These are phyloP conservation scores for Ceyx margarethae DNA, from an alignment of 2,113 vertebrate species.

Conservation along the genomic window DNA sequence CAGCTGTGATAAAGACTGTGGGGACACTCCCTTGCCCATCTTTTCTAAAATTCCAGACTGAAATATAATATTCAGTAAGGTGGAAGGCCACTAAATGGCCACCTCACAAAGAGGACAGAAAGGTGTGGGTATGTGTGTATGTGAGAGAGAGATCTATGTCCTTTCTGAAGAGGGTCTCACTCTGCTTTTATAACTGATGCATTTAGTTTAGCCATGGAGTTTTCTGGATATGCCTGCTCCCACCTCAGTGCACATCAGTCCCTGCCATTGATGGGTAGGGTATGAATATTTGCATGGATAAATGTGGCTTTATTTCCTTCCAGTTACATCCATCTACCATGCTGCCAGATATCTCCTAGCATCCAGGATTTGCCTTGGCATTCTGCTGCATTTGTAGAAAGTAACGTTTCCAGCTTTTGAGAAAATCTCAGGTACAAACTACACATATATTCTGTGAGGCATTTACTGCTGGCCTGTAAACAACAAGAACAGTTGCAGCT, in stretches of 20 bases:
- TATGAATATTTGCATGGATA: background rate
- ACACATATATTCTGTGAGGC: background rate
- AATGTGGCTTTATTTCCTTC: background rate
- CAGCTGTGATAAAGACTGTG: background rate
- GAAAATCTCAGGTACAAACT: background rate
- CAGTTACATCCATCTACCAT: background rate
- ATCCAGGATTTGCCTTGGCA: background rate
- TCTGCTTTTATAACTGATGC: background rate
- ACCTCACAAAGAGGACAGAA: background rate
- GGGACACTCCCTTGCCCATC: background rate
- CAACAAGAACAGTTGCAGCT: background rate
- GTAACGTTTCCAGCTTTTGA: background rate
- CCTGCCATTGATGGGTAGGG: fast-evolving
- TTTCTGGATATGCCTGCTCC: background rate
- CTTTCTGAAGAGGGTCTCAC: background rate
- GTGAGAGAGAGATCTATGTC: background rate
- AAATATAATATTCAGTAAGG: background rate
- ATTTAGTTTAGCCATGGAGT: background rate
- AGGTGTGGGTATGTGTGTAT: too few species aligned
- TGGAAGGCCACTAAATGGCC: background rate
- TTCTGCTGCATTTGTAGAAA: background rate
- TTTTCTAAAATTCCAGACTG: background rate
- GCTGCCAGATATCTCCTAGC: background rate
- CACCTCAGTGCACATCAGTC: background rate
- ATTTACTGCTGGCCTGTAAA: background rate